Conservation (phyloP, 1,140 invertebrate species). For the Zaprionus taronus region DNA sequence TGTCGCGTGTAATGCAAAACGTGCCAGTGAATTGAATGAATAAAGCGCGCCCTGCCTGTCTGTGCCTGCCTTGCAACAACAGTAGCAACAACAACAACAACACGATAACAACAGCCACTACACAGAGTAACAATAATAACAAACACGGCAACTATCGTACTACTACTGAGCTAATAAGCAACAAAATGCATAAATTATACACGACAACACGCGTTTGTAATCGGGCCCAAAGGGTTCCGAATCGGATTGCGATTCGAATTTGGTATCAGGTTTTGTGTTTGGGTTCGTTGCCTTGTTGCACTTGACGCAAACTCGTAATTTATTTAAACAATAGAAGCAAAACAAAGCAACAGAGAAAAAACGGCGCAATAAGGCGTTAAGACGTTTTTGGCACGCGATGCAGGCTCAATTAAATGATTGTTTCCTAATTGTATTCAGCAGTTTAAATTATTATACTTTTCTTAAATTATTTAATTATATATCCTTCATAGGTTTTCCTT, state of each 20-base stretch:
- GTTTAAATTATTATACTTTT: neutral
- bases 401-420: conserved; percentile 8
- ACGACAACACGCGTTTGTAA: conserved; percentile 31
- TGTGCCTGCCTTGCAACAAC: conserved; percentile 55
- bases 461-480: conserved; percentile 5
- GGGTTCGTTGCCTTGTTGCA: conserved; percentile 45
- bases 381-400: conserved; percentile 40
- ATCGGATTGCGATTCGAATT: neutral
- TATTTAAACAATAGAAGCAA: conserved; percentile 30
- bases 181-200: conserved; percentile 51
- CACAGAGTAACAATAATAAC: conserved; percentile 22
- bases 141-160: conserved; percentile 24
- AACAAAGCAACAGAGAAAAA: neutral
- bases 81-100: conserved; percentile 38
- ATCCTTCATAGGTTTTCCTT: neutral
- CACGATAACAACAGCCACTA: neutral
- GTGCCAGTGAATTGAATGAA: conserved; percentile 80
- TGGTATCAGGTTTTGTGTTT: neutral
- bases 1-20: conserved; percentile 80
- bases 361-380: neutral
- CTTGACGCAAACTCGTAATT: conserved; percentile 32
- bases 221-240: conserved; percentile 15
- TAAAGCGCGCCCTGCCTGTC: conserved; percentile 53
- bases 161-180: conserved; percentile 40
- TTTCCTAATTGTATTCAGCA: neutral